Evolutionary conservation across 1,140 invertebrate species (phyloP), one percentile per base, ranked within the genome.

Genomic region (Mizuhopecten yessoensis): DNA sequence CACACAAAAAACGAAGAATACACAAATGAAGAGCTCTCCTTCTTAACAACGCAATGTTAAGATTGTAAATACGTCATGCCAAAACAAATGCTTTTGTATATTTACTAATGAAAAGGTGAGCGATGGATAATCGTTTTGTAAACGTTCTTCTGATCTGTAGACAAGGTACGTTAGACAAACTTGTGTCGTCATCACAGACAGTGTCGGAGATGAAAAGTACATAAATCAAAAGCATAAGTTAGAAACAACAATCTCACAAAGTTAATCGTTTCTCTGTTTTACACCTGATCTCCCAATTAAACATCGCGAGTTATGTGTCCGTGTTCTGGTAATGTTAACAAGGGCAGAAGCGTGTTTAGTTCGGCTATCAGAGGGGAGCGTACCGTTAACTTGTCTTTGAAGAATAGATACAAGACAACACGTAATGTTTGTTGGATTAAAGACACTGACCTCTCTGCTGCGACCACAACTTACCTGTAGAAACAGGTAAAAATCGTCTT

Each of bases 211-310:
- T 75, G 57, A 75, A 75, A 75, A 75, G 57, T 75, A 75, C 57
- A n/a, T 75, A 75, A 75, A 75, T 75, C 57, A 75, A 75, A 75
- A n/a, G n/a, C 23, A 29, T n/a, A 5, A 75, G 9, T 75, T 9
- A 29, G n/a, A 75, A 75, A 17, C 57, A 75, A 75, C 57, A 75
- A n/a, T 29, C n/a, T 0, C 29, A 75, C 57, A 2, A 29, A n/a
- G 57, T 29, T 75, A 75, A 75, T 75, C 23, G 29, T 75, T 75
- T 29, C 57, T 75, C 57, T 75, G 57, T 75, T 75, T 75, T 75
- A n/a, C 57, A 29, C 23, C n/a, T 75, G 20, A 17, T 3, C 57
- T n/a, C 5, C 29, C 23, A 29, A 75, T 75, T 75, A 75, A 75
- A 75, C 57, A 75, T n/a, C 5, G 57, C 3, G 57, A n/a, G n/a